phyloP scores from a whole-genome alignment of 1,140 invertebrate genomes.

The Samia ricini region DNA sequence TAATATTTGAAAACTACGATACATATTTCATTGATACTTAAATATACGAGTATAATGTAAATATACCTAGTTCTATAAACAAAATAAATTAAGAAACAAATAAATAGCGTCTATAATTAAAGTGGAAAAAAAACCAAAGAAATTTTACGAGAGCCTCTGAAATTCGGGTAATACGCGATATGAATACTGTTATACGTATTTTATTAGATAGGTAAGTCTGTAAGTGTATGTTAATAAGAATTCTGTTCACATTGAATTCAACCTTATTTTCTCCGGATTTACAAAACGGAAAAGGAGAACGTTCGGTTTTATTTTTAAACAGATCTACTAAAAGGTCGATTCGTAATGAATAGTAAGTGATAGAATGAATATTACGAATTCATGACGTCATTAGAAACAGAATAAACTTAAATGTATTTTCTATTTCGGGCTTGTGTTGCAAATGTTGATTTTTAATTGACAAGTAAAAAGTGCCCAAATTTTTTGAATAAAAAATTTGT shows the following conservation, averaged over 20 bases:
- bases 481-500: too few species aligned
- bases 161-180: neutral
- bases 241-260: neutral
- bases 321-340: neutral
- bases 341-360: neutral
- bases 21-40: too few species aligned
- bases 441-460: too few species aligned
- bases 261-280: constrained; percentile 10
- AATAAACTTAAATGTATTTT: too few species aligned
- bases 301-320: neutral
- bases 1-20: too few species aligned
- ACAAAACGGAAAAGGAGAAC: neutral
- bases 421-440: too few species aligned
- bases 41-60: too few species aligned
- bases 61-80: too few species aligned
- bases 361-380: too few species aligned
- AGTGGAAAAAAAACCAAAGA: neutral
- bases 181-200: neutral
- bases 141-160: neutral
- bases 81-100: too few species aligned
- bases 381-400: too few species aligned
- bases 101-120: neutral
- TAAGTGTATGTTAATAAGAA: neutral
- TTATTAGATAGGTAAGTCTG: neutral
- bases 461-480: too few species aligned